Base-by-base conservation (phyloP, 2,113 vertebrate genomes). In the Malaclemys terrapin region DNA sequence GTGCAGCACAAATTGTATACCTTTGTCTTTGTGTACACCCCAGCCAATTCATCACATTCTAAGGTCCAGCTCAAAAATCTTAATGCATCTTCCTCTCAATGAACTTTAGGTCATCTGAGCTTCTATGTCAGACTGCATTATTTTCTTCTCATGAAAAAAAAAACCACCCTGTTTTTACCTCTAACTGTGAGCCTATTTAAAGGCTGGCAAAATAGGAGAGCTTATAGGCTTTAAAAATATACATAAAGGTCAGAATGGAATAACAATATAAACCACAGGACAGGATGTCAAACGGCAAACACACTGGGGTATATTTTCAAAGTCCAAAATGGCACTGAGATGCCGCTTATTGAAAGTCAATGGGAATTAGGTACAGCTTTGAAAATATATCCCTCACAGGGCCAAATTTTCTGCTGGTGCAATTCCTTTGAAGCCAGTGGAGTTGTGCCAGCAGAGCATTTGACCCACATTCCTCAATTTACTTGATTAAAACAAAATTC, bases 61-160 rank as follows among this genome's bases (percentile, higher is more conserved):
- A 88, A 91, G 56, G 82, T 83, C 80, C 56, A 59, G 81, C 79
- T 93, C 69, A 84, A 69, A 95, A 88, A 62, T 45, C 31, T 84
- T 94, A 90, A 88, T 84, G 91, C 80, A 88, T 52, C 90, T 97
- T 97, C 97, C 98, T 98, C 95, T 90, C 29, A 3, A 78, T 2
- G 3, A 84, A 95, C 88, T 80, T 84, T 52, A 12, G 81, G 38
- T 56, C 91, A 95, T 88, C 87, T 87, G 90, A 24, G 17, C 80
- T 95, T 93, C 87, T 85, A 95, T 50, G 52, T 42, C 1, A 1
- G 0, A 2, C 79, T 84, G 88, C 75, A 89, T 92, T 80, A 69
- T 72, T 72, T 92, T 79, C 45, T 94, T 88, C 87, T 89, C 90
- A 90, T 95, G 80, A 27, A 27, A 27, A 38, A 27, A 38, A 87